Evolutionary conservation across 2,797 vertebrate genomes (phyloP).

Genomic region (Aratinga solstitialis): DNA sequence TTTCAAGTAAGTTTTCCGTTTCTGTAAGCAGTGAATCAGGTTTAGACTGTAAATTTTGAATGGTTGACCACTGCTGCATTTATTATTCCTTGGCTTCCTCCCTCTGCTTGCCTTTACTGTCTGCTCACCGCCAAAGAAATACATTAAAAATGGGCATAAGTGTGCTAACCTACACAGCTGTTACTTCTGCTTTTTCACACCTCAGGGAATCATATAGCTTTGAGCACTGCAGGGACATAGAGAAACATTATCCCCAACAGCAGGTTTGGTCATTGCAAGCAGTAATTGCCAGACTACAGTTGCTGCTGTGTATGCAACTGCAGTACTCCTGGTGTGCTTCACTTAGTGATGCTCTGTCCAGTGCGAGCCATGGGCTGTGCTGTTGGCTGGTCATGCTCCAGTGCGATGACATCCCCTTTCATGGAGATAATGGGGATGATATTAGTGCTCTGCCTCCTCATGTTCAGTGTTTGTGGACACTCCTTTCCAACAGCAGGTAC

Average conservation of each 20-base stretch:
- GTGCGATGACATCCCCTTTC: fast-evolving
- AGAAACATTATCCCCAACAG: background rate
- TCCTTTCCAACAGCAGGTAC: background rate
- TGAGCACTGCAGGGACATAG: background rate
- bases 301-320: background rate
- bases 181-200: background rate
- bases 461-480: fast-evolving
- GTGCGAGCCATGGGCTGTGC: fast-evolving
- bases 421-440: background rate
- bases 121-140: background rate
- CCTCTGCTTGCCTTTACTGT: background rate
- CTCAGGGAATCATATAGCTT: background rate
- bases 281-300: background rate
- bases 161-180: background rate
- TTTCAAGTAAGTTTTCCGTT: background rate
- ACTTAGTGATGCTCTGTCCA: fast-evolving
- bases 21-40: background rate
- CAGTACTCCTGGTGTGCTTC: fast-evolving
- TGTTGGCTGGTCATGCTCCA: background rate
- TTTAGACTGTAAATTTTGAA: background rate
- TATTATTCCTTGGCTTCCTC: background rate
- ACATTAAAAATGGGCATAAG: fast-evolving
- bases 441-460: background rate
- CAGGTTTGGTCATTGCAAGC: background rate
- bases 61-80: background rate